A percentile compares a stretch with the other conserved stretches of the same genome.
Evolutionary conservation across 2,113 vertebrate genomes (phyloP).

Genomic region (Thamnophis sirtalis): DNA sequence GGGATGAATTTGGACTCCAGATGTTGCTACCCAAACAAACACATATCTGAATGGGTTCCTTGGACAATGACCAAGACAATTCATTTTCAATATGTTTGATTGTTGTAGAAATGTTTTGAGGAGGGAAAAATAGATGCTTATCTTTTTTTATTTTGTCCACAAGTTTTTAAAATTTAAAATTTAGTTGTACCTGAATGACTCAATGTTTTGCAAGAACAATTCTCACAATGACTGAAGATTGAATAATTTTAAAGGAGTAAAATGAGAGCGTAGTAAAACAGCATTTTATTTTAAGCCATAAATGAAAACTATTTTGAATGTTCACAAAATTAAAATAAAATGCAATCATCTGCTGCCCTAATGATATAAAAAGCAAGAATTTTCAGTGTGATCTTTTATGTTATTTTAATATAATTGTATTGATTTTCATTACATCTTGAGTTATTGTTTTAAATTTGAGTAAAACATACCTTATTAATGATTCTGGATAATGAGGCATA

Average conservation of each 20-base stretch:
- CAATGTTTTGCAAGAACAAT: neutral
- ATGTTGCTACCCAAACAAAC: neutral
- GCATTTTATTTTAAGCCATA: neutral
- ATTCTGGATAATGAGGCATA: neutral
- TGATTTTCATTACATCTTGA: neutral
- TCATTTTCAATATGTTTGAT: neutral
- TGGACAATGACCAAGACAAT: neutral
- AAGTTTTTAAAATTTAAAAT: neutral
- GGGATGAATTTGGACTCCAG: neutral
- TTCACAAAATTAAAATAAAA: neutral
- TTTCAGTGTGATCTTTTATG: neutral
- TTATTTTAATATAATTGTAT: neutral
- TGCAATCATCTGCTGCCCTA: neutral
- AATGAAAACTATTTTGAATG: neutral
- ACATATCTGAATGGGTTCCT: neutral
- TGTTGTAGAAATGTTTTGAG: neutral
- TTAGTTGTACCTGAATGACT: neutral
- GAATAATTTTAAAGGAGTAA: neutral
- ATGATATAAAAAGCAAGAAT: neutral
- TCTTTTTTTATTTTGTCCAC: neutral
- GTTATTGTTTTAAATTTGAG: neutral
- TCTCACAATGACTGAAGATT: neutral
- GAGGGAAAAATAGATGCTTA: neutral
- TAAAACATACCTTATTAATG: neutral
- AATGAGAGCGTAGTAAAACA: neutral